Evolutionary conservation across 2,113 vertebrate species (phyloP).

Genomic region (Anas platyrhynchos): DNA sequence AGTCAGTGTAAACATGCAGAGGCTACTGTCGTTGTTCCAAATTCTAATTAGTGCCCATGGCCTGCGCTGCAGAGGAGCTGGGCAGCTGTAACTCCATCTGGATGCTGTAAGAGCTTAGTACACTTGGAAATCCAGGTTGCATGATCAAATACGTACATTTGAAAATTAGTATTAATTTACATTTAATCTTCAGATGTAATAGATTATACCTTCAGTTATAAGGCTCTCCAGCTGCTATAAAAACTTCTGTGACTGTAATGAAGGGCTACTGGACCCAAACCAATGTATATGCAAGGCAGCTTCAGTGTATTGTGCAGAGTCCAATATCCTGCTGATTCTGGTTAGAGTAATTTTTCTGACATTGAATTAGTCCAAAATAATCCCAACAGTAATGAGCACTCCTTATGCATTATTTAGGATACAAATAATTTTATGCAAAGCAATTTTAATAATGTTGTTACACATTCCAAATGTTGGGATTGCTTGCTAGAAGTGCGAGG

Average conservation of each 20-base stretch:
- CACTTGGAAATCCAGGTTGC: not conserved
- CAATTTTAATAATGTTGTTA: not conserved
- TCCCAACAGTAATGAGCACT: not conserved
- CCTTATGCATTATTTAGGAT: conserved; percentile 13
- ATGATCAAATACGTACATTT: not conserved
- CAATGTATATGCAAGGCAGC: not conserved
- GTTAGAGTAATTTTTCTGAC: not conserved
- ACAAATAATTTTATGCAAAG: not conserved
- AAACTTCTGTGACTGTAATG: not conserved
- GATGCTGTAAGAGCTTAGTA: not conserved
- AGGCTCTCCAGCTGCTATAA: not conserved
- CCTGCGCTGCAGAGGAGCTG: not conserved
- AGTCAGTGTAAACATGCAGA: not conserved
- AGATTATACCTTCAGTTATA: not conserved
- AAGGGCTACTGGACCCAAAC: not conserved
- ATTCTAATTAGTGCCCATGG: not conserved
- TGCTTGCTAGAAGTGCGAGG: not conserved
- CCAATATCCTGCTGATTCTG: not conserved
- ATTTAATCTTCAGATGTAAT: not conserved
- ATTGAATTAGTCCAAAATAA: not conserved
- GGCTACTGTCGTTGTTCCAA: not conserved
- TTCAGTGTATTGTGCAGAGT: not conserved
- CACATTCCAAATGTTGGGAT: not conserved
- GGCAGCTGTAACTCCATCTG: not conserved
- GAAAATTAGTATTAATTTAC: not conserved